phyloP scores from a whole-genome alignment of 1,140 invertebrate genomes.

The Apis cerana region DNA sequence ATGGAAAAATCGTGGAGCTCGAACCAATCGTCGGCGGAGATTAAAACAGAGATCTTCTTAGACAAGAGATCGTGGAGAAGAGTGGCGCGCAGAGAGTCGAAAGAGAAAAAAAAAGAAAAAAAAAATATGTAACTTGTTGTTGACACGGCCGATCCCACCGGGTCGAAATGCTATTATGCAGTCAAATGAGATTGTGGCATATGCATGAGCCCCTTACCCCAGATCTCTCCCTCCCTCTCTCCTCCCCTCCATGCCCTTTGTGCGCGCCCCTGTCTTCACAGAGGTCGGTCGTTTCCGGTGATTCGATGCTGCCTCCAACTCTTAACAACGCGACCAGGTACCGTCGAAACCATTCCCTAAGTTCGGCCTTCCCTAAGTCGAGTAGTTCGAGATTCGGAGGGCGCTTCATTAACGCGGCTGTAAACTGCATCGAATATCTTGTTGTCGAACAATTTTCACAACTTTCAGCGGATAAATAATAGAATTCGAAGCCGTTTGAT shows the following conservation, averaged over 20 bases:
- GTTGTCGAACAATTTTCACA: no score
- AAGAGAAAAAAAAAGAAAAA: no score
- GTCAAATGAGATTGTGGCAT: constrained; percentile 82
- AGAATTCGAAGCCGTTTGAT: no score
- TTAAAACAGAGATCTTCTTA: no score
- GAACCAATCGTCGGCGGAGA: no score
- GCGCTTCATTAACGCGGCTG: no score
- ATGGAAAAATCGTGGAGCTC: no score
- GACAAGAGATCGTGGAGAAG: not conserved
- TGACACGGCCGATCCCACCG: constrained; percentile 77
- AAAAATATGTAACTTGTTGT: constrained; percentile 80
- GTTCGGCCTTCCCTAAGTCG: constrained; percentile 35
- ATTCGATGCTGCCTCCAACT: no score
- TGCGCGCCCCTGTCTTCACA: not conserved
- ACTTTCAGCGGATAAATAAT: no score
- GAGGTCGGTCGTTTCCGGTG: not conserved
- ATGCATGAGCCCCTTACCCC: constrained; percentile 74
- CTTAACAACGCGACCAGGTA: constrained; percentile 52
- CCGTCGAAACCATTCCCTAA: constrained; percentile 49
- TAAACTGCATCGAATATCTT: no score
- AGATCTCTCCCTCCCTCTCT: constrained; percentile 37
- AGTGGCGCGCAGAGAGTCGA: constrained; percentile 4
- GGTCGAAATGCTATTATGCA: constrained; percentile 79
- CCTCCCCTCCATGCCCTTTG: constrained; percentile 36
- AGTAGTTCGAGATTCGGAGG: constrained; percentile 32